Percentiles rank a stretch among this genome's conserved stretches.
These are phyloP conservation scores for Cossypha dichroa DNA, from an alignment of 2,797 vertebrate genomes.

Conservation along the genomic window DNA sequence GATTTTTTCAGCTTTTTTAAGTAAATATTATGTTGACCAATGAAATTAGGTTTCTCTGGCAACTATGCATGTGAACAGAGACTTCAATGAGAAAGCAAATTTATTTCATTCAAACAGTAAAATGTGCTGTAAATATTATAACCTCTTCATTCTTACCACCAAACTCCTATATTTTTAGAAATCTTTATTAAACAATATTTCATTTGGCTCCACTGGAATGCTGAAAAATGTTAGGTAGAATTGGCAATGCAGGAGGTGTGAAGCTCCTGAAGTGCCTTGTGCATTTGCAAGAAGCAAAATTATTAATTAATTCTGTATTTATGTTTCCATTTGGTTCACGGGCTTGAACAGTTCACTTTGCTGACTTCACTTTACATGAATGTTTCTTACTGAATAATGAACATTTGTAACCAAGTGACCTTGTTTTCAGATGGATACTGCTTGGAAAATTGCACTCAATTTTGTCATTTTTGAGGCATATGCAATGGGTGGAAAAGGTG, in stretches of 20 bases:
- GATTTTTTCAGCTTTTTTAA: neutral
- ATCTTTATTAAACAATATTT: neutral
- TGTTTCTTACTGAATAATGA: neutral
- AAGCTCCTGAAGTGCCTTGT: neutral
- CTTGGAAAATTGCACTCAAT: neutral
- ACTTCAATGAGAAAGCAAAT: neutral
- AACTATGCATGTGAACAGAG: neutral
- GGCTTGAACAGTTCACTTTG: neutral
- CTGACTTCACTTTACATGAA: neutral
- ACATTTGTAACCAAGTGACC: neutral
- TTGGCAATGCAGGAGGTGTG: neutral
- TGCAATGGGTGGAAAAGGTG: neutral
- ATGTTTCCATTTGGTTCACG: neutral
- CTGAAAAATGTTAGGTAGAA: neutral
- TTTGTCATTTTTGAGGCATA: neutral
- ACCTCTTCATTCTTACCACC: neutral
- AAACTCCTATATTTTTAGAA: neutral
- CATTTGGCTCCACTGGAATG: neutral
- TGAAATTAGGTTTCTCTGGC: neutral
- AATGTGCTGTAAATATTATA: neutral
- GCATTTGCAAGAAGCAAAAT: conserved; percentile 12
- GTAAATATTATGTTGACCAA: neutral
- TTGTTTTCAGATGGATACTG: neutral
- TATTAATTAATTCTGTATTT: conserved; percentile 8
- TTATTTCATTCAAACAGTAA: neutral